Evolutionary conservation across 2,113 vertebrate species (phyloP).

Genomic region (Mesoclemmys tuberculata): DNA sequence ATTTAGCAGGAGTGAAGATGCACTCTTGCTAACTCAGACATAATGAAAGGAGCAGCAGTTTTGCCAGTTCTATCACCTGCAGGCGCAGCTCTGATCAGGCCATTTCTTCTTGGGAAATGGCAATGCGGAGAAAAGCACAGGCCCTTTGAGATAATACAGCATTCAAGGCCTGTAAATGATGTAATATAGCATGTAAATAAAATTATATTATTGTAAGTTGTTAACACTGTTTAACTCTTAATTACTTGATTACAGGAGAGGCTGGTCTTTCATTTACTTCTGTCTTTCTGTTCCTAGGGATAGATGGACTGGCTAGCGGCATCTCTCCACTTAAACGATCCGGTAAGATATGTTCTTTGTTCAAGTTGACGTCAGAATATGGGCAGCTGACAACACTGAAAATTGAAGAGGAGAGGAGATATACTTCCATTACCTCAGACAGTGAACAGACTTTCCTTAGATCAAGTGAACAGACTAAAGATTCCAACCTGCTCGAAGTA

Average conservation of each 20-base stretch:
- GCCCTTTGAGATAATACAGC: not conserved
- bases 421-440: conserved; percentile 22
- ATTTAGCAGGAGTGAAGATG: not conserved
- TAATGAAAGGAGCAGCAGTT: not conserved
- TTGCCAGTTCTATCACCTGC: not conserved
- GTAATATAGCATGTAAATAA: not conserved
- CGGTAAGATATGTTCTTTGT: conserved; percentile 85
- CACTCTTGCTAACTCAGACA: not conserved
- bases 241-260: conserved; percentile 81
- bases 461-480: not conserved
- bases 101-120: not conserved
- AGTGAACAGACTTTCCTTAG: not conserved
- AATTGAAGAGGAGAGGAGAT: conserved; percentile 39
- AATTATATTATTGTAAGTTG: not conserved
- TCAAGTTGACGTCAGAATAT: conserved; percentile 88
- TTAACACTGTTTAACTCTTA: not conserved
- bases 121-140: not conserved
- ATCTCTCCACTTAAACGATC: conserved; percentile 87
- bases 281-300: conserved; percentile 75
- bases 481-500: not conserved
- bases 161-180: not conserved
- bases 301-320: conserved; percentile 71
- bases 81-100: not conserved
- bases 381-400: conserved; percentile 85
- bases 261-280: conserved; percentile 76